These are phyloP conservation scores for Pycnonotus jocosus DNA, from an alignment of 2,113 vertebrate genomes.

Conservation along the genomic window DNA sequence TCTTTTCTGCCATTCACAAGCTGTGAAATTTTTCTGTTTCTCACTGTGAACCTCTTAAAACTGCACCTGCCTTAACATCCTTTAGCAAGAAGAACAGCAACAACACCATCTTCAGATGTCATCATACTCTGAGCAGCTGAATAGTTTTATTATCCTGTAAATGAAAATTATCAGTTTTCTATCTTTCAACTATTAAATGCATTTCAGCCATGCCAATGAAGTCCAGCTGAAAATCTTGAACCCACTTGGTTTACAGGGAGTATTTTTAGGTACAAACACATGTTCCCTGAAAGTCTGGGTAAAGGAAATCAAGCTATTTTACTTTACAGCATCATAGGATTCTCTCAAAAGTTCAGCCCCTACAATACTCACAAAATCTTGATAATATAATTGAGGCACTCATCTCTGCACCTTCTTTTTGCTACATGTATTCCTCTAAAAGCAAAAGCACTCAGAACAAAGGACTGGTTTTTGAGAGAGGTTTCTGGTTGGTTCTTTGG, in stretches of 20 bases:
- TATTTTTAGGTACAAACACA: neutral
- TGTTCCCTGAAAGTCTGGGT: neutral
- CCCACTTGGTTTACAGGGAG: neutral
- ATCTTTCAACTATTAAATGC: neutral
- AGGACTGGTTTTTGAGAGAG: neutral
- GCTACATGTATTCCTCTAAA: neutral
- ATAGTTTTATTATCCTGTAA: neutral
- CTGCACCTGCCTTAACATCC: neutral
- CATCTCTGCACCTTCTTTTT: neutral
- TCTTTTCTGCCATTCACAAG: neutral
- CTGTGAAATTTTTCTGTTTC: neutral
- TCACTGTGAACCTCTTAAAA: neutral
- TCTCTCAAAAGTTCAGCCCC: neutral
- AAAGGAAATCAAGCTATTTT: neutral
- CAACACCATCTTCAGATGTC: neutral
- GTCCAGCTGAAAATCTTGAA: neutral
- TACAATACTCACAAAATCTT: neutral
- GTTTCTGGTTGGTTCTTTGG: neutral
- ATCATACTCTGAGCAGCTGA: neutral
- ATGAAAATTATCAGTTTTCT: neutral
- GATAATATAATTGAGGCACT: neutral
- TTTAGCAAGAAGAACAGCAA: neutral
- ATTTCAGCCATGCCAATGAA: neutral
- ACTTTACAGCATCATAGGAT: neutral
- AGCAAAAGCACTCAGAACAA: neutral